A percentile compares a stretch with the other conserved stretches of the same genome.
phyloP scores from a whole-genome alignment of 2,113 vertebrate genomes.

The Podiceps cristatus region DNA sequence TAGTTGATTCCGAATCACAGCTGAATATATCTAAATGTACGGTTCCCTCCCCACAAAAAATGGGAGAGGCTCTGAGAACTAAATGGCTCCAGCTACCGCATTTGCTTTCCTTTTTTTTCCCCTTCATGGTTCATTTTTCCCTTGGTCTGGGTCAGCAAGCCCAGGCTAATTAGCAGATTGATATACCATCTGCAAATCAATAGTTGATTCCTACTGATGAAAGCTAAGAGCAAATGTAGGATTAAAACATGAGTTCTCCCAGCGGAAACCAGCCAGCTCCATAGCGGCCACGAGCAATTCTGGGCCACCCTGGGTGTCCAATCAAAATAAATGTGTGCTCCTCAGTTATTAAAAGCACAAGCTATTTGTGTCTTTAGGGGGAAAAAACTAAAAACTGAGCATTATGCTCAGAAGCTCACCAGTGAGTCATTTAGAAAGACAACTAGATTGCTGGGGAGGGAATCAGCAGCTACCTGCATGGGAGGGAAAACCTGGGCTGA shows the following conservation, averaged over 20 bases:
- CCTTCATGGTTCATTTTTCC: conserved; percentile 18
- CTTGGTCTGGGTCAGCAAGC: conserved; percentile 14
- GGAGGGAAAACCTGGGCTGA: conserved; percentile 12
- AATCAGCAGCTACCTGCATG: neutral
- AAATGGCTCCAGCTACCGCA: neutral
- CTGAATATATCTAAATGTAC: neutral
- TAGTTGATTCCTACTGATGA: conserved; percentile 20
- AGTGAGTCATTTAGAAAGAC: conserved; percentile 17
- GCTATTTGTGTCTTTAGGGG: conserved; percentile 15
- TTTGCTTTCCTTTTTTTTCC: neutral
- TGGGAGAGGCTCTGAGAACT: neutral
- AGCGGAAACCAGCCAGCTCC: neutral
- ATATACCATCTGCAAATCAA: conserved; percentile 5
- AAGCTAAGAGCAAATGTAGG: conserved; percentile 7
- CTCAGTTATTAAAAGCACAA: conserved; percentile 25
- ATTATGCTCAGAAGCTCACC: neutral
- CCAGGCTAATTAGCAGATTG: conserved; percentile 37
- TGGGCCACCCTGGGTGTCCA: neutral
- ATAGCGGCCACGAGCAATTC: neutral
- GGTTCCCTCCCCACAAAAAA: neutral
- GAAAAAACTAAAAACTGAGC: neutral
- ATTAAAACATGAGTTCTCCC: conserved; percentile 30
- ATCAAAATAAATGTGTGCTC: neutral
- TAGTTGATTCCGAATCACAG: too few species aligned
- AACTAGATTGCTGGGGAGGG: neutral